Evolutionary conservation across 1,140 invertebrate species (phyloP), one percentile per base, ranked within the genome.

Genomic region (Charaxes varanes): DNA sequence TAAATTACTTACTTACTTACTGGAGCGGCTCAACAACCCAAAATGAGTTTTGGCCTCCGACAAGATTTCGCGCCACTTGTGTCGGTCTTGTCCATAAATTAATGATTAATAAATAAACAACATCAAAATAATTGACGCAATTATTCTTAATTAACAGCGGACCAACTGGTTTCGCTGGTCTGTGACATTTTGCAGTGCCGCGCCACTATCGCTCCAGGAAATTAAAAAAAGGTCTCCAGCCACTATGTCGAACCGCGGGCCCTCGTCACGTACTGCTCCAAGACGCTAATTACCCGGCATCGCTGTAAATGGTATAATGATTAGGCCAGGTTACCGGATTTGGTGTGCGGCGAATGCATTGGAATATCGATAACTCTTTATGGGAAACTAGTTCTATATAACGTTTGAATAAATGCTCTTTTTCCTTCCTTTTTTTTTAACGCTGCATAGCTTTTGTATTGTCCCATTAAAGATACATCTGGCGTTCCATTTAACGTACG

Each of bases 181-280:
- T 31, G 15, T 31, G 28, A 16, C 15, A 6, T 7, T 8, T 17
- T 10, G 6, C 28, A n/a, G n/a, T n/a, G n/a, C 28, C 41, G 37
- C 19, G 26, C 36, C 17, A 31, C 48, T 28, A 41, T 45, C 52
- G 53, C 38, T 52, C 34, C 62, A 76, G 67, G 74, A 79, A 77
- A 79, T 76, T 79, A 76, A 76, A 76, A n/a, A 65, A 79, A 79
- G 62, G 57, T 74, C 71, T 74, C 68, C 57, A 65, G 55, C 50
- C 61, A 61, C 62, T 55, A 55, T 27, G 40, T 54, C 45, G 45
- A 49, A 53, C 46, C 49, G 35, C 44, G 38, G 38, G 24, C 19
- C 45, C 36, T 32, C 28, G 33, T 22, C 32, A 40, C 40, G 41
- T 37, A 50, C 52, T 24, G 37, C 37, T 41, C 40, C 31, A 38